A percentile compares a stretch with the other conserved stretches of the same genome.
phyloP scores from a whole-genome alignment of 2,113 vertebrate genomes.

The Euleptes europaea region DNA sequence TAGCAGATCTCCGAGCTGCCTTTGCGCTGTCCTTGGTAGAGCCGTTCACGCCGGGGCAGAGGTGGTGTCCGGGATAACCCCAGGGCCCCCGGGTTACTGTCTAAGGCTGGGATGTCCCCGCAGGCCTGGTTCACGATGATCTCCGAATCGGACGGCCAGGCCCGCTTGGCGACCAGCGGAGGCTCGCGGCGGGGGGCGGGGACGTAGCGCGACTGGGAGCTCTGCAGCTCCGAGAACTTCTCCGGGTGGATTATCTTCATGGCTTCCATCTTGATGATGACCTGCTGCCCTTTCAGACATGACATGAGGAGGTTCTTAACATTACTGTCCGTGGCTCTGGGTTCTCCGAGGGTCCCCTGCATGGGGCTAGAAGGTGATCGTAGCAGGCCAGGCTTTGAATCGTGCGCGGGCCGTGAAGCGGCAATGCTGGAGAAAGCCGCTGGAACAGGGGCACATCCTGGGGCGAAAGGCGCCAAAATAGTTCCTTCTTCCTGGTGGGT shows the following conservation, averaged over 20 bases:
- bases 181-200: constrained; percentile 82
- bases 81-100: constrained; percentile 61
- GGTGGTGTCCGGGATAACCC: constrained; percentile 81
- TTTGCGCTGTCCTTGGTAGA: constrained; percentile 87
- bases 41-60: constrained; percentile 79
- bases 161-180: constrained; percentile 84
- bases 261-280: constrained; percentile 98
- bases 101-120: constrained; percentile 68
- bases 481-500: background rate
- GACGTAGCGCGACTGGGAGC: constrained; percentile 66
- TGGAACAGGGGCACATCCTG: constrained; percentile 50
- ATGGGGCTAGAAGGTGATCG: constrained; percentile 71
- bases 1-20: constrained; percentile 91
- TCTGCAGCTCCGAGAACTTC: constrained; percentile 88
- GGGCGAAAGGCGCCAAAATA: constrained; percentile 10
- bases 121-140: constrained; percentile 98
- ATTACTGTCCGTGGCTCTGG: constrained; percentile 72
- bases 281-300: constrained; percentile 95
- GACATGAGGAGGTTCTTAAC: constrained; percentile 88
- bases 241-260: constrained; percentile 97
- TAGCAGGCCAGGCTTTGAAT: constrained; percentile 58
- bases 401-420: constrained; percentile 40
- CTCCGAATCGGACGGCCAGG: constrained; percentile 89
- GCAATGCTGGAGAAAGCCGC: constrained; percentile 29
- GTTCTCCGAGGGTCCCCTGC: constrained; percentile 73